Evolutionary conservation across 2,888 invertebrate species (phyloP).

Genomic region (Gymnocheta viridis): DNA sequence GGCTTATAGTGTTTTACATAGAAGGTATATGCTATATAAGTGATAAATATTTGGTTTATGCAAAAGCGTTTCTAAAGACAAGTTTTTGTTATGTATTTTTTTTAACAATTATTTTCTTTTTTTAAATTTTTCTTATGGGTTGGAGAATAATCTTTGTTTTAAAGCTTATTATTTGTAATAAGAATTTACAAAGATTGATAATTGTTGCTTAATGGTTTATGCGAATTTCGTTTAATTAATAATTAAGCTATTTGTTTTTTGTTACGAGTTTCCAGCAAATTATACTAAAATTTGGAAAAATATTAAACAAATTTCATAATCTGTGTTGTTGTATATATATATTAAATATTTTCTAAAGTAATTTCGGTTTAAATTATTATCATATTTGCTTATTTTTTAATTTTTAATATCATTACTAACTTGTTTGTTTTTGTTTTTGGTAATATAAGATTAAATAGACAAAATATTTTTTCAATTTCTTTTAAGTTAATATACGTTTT

Average conservation of each 20-base stretch:
- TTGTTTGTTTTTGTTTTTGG: slow-evolving; percentile 31
- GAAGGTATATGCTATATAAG: slow-evolving; percentile 53
- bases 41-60: slow-evolving; percentile 68
- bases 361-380: slow-evolving; percentile 63
- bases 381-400: slow-evolving; percentile 60
- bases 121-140: slow-evolving; percentile 6
- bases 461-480: slow-evolving; percentile 57
- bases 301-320: slow-evolving; percentile 20
- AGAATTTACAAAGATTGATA: slow-evolving; percentile 13
- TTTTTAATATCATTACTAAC: slow-evolving; percentile 55
- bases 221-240: slow-evolving; percentile 38
- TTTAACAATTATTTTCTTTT: slow-evolving; percentile 60
- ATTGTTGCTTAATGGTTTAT: slow-evolving; percentile 14
- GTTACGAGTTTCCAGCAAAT: slow-evolving; percentile 49
- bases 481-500: background rate
- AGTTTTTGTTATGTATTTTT: slow-evolving; percentile 27
- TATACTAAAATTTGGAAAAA: slow-evolving; percentile 54
- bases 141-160: slow-evolving; percentile 27
- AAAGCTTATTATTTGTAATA: slow-evolving; percentile 17
- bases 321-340: slow-evolving; percentile 1
- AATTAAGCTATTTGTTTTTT: slow-evolving; percentile 64
- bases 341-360: slow-evolving; percentile 48
- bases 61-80: slow-evolving; percentile 67
- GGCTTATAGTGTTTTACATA: slow-evolving; percentile 61
- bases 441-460: slow-evolving; percentile 66